Evolutionary conservation across 2,797 vertebrate species (phyloP).

Genomic region (Hippopotamyrus pictus): DNA sequence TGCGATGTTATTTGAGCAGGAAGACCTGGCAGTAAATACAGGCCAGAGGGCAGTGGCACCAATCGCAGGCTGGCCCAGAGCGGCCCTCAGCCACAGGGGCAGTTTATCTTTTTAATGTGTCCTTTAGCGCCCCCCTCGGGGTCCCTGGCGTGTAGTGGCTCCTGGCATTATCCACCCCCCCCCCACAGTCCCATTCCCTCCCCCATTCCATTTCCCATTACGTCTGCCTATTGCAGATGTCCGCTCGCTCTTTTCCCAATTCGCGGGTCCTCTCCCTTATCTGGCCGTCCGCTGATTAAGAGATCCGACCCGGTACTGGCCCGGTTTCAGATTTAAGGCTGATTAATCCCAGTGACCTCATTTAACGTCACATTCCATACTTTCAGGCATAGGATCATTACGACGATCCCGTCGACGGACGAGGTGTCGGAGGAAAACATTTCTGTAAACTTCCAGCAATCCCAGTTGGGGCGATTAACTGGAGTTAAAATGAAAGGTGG

Average conservation of each 20-base stretch:
- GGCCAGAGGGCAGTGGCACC: not conserved
- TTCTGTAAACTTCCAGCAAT: conserved; percentile 22
- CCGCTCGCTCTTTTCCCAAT: not conserved
- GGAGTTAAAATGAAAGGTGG: conserved; percentile 16
- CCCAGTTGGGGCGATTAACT: conserved; percentile 12
- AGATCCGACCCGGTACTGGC: not conserved
- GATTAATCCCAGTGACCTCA: not conserved
- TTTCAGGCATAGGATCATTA: conserved; percentile 4
- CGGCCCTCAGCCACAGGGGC: not conserved
- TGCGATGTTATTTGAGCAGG: not conserved
- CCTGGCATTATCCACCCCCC: not conserved
- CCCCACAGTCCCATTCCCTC: not conserved
- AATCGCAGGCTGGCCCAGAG: not conserved
- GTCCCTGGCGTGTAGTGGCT: not conserved
- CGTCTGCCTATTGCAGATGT: not conserved
- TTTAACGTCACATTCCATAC: not conserved
- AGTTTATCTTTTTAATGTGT: not conserved
- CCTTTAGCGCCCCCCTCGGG: conserved; percentile 15
- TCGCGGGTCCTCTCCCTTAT: not conserved
- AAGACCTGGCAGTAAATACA: not conserved
- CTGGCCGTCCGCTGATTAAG: not conserved
- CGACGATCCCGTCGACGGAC: not conserved
- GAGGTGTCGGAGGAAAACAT: conserved; percentile 2
- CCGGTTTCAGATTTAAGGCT: not conserved
- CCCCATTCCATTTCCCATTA: conserved; percentile 10